Evolutionary conservation across 2,888 invertebrate species (phyloP).

Genomic region (Synergus gifuensis): DNA sequence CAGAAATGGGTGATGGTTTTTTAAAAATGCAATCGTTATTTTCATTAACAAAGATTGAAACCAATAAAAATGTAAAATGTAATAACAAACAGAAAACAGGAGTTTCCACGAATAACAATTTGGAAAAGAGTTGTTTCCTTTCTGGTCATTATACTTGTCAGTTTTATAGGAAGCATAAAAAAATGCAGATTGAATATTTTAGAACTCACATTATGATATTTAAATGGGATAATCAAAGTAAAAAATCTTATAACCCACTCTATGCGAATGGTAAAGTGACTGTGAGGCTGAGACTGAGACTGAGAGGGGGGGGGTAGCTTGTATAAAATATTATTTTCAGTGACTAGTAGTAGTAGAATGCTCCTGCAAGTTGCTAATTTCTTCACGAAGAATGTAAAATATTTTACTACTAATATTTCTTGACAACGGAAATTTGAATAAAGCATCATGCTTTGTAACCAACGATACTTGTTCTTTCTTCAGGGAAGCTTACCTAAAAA

Average conservation of each 20-base stretch:
- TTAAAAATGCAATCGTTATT: not conserved
- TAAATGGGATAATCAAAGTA: not conserved
- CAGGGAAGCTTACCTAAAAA: not conserved
- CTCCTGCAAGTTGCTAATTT: not conserved
- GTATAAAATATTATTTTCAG: not conserved
- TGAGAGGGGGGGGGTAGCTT: not conserved
- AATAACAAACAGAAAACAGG: not conserved
- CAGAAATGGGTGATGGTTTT: not conserved
- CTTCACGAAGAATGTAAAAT: not conserved
- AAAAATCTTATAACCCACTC: not conserved
- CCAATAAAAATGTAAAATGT: not conserved
- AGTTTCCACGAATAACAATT: not conserved
- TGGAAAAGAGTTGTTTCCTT: not conserved
- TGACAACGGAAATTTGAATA: not conserved
- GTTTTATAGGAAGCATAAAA: not conserved
- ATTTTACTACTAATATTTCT: too few species aligned
- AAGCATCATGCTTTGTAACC: not conserved
- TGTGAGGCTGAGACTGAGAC: too few species aligned
- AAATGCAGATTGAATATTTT: not conserved
- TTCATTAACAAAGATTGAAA: not conserved
- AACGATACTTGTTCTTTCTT: not conserved
- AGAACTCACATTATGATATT: not conserved
- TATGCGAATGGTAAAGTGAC: not conserved
- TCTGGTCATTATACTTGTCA: not conserved
- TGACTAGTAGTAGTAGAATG: not conserved